Conservation (phyloP, 2,888 invertebrate species). For the Drosophila incognita region DNA sequence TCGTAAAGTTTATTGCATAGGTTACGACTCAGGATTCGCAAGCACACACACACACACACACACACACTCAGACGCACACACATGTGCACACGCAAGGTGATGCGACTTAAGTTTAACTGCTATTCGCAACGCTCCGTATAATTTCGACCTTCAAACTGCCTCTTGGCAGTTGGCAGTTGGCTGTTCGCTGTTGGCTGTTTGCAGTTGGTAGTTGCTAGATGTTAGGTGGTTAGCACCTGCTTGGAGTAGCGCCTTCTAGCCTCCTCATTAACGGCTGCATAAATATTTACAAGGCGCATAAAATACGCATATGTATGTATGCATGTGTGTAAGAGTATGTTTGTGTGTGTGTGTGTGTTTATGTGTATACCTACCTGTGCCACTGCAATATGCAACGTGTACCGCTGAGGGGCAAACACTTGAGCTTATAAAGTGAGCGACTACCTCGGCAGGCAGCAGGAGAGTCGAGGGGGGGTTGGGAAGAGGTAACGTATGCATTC, state of each 20-base stretch:
- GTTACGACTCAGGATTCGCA: slow-evolving; percentile 62
- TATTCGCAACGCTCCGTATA: slow-evolving; percentile 45
- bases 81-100: slow-evolving; percentile 3
- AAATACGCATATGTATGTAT: slow-evolving; percentile 26
- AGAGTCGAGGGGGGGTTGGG: neutral
- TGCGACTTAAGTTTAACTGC: slow-evolving; percentile 41
- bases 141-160: slow-evolving; percentile 59
- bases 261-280: slow-evolving; percentile 75
- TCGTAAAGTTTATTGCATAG: slow-evolving; percentile 48
- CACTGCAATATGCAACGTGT: slow-evolving; percentile 20
- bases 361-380: neutral
- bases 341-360: neutral
- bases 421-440: slow-evolving; percentile 58
- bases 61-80: neutral
- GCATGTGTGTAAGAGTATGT: neutral
- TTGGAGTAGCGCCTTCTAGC: slow-evolving; percentile 44
- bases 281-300: slow-evolving; percentile 79
- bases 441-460: slow-evolving; percentile 5
- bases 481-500: slow-evolving; percentile 1
- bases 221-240: slow-evolving; percentile 51
- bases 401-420: slow-evolving; percentile 39
- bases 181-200: slow-evolving; percentile 30
- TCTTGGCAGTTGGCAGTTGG: slow-evolving; percentile 51
- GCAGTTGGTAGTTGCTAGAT: slow-evolving; percentile 48
- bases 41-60: slow-evolving; percentile 28